Evolutionary conservation across 2,797 vertebrate genomes (phyloP).

Genomic region (Macropodus opercularis): DNA sequence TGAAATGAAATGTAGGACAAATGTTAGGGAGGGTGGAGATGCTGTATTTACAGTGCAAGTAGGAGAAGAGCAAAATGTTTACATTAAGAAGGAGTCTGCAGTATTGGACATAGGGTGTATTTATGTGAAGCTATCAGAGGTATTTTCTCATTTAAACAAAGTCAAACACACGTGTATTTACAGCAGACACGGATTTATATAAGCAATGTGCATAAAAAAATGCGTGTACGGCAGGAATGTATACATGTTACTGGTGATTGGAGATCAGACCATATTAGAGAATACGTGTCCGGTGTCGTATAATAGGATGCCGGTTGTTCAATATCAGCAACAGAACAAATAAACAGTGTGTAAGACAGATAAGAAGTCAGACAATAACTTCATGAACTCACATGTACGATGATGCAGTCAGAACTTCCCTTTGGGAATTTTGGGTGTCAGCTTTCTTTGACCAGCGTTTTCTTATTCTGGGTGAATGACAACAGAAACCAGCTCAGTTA

Average conservation of each 20-base stretch:
- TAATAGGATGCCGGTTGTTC: background rate
- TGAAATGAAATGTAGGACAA: constrained; percentile 26
- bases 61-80: constrained; percentile 61
- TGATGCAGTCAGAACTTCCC: constrained; percentile 20
- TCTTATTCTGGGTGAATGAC: constrained; percentile 40
- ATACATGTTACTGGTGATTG: background rate
- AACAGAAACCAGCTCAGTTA: constrained; percentile 41
- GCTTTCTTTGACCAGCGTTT: constrained; percentile 37
- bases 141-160: constrained; percentile 45
- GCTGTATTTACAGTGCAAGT: constrained; percentile 47
- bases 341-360: constrained; percentile 15
- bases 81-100: constrained; percentile 48
- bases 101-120: constrained; percentile 32
- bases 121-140: constrained; percentile 42
- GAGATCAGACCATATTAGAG: background rate
- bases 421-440: constrained; percentile 59
- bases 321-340: constrained; percentile 27
- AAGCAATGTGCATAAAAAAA: background rate
- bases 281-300: constrained; percentile 15
- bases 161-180: constrained; percentile 42
- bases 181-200: background rate
- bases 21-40: constrained; percentile 33
- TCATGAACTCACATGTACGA: constrained; percentile 24
- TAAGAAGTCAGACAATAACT: constrained; percentile 49
- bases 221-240: background rate